These are phyloP conservation scores for Greenwoodochromis staneri DNA, from an alignment of 2,113 vertebrate species.

Conservation along the genomic window DNA sequence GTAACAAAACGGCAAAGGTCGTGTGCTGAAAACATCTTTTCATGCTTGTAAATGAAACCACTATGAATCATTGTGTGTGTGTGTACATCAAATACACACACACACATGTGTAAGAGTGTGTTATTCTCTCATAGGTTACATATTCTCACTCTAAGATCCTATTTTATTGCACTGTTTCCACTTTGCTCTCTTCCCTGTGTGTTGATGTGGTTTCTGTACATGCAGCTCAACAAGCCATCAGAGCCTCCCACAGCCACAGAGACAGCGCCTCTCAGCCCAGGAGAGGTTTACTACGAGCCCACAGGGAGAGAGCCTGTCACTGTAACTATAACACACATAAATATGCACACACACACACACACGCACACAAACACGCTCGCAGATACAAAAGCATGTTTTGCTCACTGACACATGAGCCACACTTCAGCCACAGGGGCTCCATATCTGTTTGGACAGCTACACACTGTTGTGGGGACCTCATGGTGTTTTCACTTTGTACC, in stretches of 20 bases:
- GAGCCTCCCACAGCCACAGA: conserved; percentile 45
- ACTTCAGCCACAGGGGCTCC: neutral
- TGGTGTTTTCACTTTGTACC: neutral
- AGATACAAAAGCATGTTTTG: neutral
- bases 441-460: neutral
- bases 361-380: neutral
- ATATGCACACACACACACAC: neutral
- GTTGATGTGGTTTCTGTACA: neutral
- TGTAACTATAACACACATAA: conserved; percentile 37
- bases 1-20: fast-evolving
- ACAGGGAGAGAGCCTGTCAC: conserved; percentile 64
- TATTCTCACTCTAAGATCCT: neutral
- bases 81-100: fast-evolving
- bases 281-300: conserved; percentile 68
- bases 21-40: fast-evolving
- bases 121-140: neutral
- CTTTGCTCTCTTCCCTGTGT: neutral
- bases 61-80: neutral
- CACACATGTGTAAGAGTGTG: fast-evolving
- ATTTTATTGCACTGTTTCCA: neutral
- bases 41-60: neutral
- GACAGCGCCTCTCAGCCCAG: conserved; percentile 51
- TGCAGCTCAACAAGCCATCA: conserved; percentile 61
- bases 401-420: neutral
- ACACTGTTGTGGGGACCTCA: neutral